A percentile compares a stretch with the other conserved stretches of the same genome.
Conservation (phyloP, 2,113 vertebrate species). For the Bos indicus region DNA sequence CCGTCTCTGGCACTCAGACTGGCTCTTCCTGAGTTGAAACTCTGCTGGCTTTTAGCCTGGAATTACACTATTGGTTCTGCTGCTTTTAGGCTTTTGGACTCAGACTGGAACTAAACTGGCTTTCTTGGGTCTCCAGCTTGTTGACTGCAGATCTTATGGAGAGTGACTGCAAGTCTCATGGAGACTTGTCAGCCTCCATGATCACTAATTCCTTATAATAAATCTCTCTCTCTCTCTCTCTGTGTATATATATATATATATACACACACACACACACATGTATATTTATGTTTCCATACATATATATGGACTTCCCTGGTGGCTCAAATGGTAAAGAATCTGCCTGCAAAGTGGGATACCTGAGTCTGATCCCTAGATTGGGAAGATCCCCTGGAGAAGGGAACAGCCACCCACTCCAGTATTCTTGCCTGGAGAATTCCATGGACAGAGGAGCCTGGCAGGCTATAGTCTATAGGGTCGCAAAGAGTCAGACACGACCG, state of each 20-base stretch:
- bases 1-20: neutral
- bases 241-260: rapidly evolving
- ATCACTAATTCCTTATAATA: neutral
- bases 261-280: rapidly evolving
- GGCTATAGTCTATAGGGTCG: neutral
- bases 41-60: neutral
- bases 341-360: neutral
- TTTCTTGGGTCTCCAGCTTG: neutral
- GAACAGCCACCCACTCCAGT: neutral
- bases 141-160: neutral
- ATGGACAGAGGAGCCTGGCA: neutral
- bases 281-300: neutral
- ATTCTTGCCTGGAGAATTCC: neutral
- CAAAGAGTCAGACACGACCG: neutral
- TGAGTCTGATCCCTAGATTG: neutral
- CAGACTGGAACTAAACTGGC: neutral
- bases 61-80: neutral
- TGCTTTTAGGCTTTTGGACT: neutral
- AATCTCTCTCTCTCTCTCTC: neutral
- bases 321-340: neutral
- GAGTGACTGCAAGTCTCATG: neutral
- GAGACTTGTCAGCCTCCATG: neutral
- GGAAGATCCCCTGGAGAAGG: neutral
- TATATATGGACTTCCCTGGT: neutral
- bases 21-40: neutral